Evolutionary conservation across 2,888 invertebrate species (phyloP), one percentile per base, ranked within the genome.

Genomic region (Calliopum simillimum): DNA sequence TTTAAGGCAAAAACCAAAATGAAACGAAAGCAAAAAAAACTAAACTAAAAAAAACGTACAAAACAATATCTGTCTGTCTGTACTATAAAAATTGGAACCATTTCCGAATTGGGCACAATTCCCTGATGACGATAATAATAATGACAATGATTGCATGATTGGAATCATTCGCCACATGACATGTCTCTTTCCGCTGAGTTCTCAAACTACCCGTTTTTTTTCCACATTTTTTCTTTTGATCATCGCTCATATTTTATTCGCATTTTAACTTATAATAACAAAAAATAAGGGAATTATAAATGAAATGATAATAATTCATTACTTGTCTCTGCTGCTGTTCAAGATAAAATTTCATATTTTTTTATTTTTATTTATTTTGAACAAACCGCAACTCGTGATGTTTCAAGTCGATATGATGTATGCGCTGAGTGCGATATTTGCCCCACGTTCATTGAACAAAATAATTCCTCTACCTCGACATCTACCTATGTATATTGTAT

Each of bases 91-190:
- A 66, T 66, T 66, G 55, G 46, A 47, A 58, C 66, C 66, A 46
- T 66, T 47, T 58, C 47, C 47, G 46, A 46, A 58, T 66, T 66
- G 66, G 56, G 66, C 44, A 44, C 66, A 66, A 66, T 66, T 66
- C 44, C 47, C 47, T 19, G 56, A 53, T 56, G 33, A 8, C 33
- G 33, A 33, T 33, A 33, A 33, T 33, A 33, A 33, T 33, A 33
- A 33, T 33, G 33, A 33, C 33, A 8, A 33, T 6, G 66, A 66
- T 56, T 66, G 66, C 66, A 47, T 66, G 66, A 66, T 56, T 66
- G 66, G 46, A n/a, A 55, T 33, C 66, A 47, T 41, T 64, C 66
- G 56, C 66, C 56, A 47, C 33, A 58, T 66, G 66, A 25, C 53
- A 21, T 11, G 66, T 23, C 44, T 13, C 43, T 14, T 16, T 43